Evolutionary conservation across 2,888 invertebrate species (phyloP), one percentile per base, ranked within the genome.

Genomic region (Tenthredo livida): DNA sequence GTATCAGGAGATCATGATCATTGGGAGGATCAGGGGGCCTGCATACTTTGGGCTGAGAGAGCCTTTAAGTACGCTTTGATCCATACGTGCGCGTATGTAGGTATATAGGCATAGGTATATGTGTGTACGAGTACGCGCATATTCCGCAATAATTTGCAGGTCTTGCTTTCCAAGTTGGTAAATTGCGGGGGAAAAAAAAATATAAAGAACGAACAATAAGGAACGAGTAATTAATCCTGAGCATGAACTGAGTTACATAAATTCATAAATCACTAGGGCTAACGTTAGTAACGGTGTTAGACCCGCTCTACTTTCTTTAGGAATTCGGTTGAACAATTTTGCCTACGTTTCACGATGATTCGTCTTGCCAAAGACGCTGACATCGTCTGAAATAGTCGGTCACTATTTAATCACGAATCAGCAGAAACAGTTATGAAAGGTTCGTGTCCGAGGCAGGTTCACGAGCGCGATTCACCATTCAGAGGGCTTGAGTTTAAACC

Each of bases 1-100:
- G 89, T 88, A 89, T 88, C 89, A 88, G 89, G 89, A 86, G 80
- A 87, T 85, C 89, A 89, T 88, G 47, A 84, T 78, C 17, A n/a
- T 58, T 15, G 9, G 54, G 84, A 84, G 72, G 54, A 75, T 84
- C 61, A 73, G 29, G 7, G 7, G 61, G 54, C 29, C n/a, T 37
- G 5, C 9, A 61, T 21, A 37, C 61, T 80, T 80, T 37, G 21
- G 61, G 37, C 5, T 50, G 15, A 47, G 17, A 29, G 15, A 33
- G 73, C 25, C 50, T 17, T 50, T 29, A 29, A 61, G 33, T 80
- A 61, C 58, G 40, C 33, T 61, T n/a, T 61, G 12, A 40, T 80
- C 40, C 58, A 37, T 40, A 40, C n/a, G 29, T 47, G 9, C 29
- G 50, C 6, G 29, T 75, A 50, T n/a, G n/a, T n/a, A n/a, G n/a